Evolutionary conservation across 2,888 invertebrate genomes (phyloP).

Genomic region (Drosophila tanythrix): DNA sequence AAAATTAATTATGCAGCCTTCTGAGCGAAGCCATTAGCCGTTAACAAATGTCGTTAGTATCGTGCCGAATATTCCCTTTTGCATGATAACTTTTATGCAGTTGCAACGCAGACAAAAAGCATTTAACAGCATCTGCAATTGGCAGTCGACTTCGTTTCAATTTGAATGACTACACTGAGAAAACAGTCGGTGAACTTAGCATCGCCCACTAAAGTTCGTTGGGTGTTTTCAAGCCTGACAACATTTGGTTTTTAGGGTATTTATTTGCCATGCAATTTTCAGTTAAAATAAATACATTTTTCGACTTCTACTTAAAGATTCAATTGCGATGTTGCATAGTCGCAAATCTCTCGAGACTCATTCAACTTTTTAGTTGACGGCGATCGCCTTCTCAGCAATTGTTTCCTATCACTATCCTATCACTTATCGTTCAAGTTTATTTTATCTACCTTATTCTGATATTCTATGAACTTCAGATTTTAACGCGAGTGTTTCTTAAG

Average conservation of each 20-base stretch:
- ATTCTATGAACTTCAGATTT: neutral
- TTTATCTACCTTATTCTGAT: neutral
- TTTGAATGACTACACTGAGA: neutral
- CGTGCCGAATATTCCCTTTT: neutral
- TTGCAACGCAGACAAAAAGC: neutral
- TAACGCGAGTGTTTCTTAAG: neutral
- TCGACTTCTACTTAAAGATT: neutral
- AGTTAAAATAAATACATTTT: no score
- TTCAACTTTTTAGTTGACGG: neutral
- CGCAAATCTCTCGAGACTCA: neutral
- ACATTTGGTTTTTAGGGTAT: no score
- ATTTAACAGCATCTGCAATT: neutral
- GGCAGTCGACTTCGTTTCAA: no score
- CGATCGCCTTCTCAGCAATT: neutral
- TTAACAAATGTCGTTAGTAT: neutral
- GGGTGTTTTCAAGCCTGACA: no score
- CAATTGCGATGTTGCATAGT: neutral
- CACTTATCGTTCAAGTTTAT: neutral
- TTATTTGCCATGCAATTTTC: no score
- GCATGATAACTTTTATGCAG: neutral
- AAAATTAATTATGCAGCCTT: neutral
- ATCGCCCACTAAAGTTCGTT: neutral
- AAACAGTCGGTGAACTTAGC: neutral
- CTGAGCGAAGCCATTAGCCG: neutral
- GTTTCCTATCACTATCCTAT: neutral